Evolutionary conservation across 1,140 invertebrate genomes (phyloP), one percentile per base, ranked within the genome.

Genomic region (Brachionus angularis): DNA sequence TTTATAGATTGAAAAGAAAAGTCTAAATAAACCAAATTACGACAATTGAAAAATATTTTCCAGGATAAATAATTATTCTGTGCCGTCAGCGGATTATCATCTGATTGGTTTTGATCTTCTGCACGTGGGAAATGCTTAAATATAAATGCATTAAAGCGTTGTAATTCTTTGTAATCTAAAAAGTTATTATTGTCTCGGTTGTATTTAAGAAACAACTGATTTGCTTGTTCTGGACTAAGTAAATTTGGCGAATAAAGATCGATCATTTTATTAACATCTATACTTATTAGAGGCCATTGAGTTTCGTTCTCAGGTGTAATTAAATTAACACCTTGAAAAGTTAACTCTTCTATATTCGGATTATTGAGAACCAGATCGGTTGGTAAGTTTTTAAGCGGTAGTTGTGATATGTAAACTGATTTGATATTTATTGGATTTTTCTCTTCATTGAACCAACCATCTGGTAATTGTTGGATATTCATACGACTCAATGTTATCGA

Each of bases 1-100:
- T 10, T 39, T 27, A 73, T 55, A 5, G 50, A 77, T 21, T 78
- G 78, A 72, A 75, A 79, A 52, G 67, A 71, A 16, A 71, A 71
- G 29, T 71, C 67, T 46, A 71, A 71, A 52, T 71, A 71, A 27
- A 47, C 52, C 5, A 71, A 29, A 18, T 29, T 10, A 42, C 16
- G 16, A 16, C 16, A 67, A 3, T 18, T 47, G 29, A 67, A 36
- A 23, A 42, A 21, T 31, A 18, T n/a, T 31, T 42, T 64, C 44
- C 39, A 64, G 1, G 39, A 14, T 2, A 31, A n/a, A n/a, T n/a
- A n/a, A n/a, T n/a, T n/a, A n/a, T n/a, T n/a, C n/a, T n/a, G n/a
- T n/a, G n/a, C n/a, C n/a, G n/a, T n/a, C n/a, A n/a, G n/a, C 21
- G 33, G 27, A 31, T 55, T 55, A 33, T 55, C 52, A 7, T 55